These are phyloP conservation scores for Scaptomyza reducta DNA, from an alignment of 2,888 invertebrate genomes.

Conservation along the genomic window DNA sequence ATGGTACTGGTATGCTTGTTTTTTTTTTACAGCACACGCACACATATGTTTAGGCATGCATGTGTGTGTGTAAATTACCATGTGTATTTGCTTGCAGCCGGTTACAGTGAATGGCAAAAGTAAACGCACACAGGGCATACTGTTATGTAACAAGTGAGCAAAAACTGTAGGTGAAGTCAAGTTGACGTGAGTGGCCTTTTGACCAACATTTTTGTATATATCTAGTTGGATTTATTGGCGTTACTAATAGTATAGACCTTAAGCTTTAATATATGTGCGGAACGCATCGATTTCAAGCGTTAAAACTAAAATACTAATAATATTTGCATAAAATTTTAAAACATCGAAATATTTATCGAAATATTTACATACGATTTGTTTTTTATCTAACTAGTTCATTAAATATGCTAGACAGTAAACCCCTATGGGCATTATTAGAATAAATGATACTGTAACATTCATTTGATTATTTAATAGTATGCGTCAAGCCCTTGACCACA, in stretches of 20 bases:
- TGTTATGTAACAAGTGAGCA: conserved; percentile 56
- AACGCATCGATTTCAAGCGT: no score
- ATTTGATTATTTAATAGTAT: neutral
- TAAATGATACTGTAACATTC: neutral
- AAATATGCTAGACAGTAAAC: neutral
- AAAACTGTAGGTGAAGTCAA: conserved; percentile 35
- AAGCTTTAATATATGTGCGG: no score
- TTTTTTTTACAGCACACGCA: conserved; percentile 51
- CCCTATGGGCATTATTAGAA: no score
- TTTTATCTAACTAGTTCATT: neutral
- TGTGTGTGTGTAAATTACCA: neutral
- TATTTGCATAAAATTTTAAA: no score
- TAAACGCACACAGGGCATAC: conserved; percentile 28
- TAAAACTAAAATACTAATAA: no score
- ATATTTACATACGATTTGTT: neutral
- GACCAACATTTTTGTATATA: neutral
- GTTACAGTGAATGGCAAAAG: conserved; percentile 47
- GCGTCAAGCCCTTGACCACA: conserved; percentile 14
- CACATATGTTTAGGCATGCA: neutral
- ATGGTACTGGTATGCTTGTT: conserved; percentile 41
- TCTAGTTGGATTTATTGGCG: no score
- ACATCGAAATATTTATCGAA: no score
- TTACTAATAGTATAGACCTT: no score
- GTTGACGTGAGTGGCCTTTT: conserved; percentile 19
- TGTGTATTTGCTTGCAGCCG: conserved; percentile 21